phyloP scores from a whole-genome alignment of 2,113 vertebrate genomes.

The Serilophus lunatus region DNA sequence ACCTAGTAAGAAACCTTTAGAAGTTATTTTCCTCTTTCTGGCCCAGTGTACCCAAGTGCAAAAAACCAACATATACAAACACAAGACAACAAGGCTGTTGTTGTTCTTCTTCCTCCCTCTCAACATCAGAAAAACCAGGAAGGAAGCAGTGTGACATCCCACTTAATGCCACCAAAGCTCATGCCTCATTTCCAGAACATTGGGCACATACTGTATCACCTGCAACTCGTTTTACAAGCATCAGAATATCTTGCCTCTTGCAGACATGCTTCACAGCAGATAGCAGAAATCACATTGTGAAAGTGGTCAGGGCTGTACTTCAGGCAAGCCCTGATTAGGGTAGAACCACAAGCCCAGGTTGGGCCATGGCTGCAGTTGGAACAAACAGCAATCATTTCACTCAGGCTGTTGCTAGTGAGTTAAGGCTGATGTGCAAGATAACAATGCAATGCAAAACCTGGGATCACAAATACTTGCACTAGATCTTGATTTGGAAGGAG shows the following conservation, averaged over 20 bases:
- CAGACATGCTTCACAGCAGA: neutral
- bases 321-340: neutral
- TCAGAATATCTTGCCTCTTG: neutral
- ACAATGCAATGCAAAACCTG: neutral
- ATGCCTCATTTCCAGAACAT: neutral
- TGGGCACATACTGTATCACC: neutral
- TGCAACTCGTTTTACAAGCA: neutral
- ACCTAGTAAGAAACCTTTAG: neutral
- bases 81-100: neutral
- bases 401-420: neutral
- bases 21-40: neutral
- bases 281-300: neutral
- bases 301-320: fast-evolving
- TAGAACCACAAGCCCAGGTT: fast-evolving
- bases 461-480: neutral
- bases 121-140: neutral
- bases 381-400: neutral
- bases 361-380: too few relatives aligned
- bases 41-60: neutral
- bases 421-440: neutral
- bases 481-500: neutral
- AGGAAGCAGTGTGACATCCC: neutral
- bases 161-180: neutral
- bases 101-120: neutral
- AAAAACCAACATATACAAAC: neutral